Conservation (phyloP, 2,797 vertebrate genomes). For the Acridotheres tristis region DNA sequence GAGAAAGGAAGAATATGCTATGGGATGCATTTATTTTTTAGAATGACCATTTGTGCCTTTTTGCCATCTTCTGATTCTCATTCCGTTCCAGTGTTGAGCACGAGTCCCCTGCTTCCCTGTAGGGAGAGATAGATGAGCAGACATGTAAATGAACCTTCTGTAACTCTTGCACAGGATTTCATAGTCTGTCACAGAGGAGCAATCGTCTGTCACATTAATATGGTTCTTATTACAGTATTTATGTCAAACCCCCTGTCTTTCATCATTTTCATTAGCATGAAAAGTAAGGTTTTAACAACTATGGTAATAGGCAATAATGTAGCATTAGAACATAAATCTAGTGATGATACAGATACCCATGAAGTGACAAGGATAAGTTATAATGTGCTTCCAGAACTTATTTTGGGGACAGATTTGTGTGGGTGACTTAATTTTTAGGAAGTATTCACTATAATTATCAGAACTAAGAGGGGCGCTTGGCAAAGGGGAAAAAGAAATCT, state of each 20-base stretch:
- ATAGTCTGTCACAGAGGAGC: slow-evolving; percentile 64
- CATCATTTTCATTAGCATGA: slow-evolving; percentile 65
- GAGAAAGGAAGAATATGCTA: neutral
- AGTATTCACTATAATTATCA: neutral
- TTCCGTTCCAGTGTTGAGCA: neutral
- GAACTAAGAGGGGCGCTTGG: neutral
- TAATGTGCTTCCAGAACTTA: slow-evolving; percentile 28
- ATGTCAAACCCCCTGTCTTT: slow-evolving; percentile 56
- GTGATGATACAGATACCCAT: slow-evolving; percentile 5
- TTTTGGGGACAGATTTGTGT: slow-evolving; percentile 43
- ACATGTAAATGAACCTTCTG: slow-evolving; percentile 56
- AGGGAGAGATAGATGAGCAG: slow-evolving; percentile 10
- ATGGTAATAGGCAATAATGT: slow-evolving; percentile 55
- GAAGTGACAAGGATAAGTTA: slow-evolving; percentile 2
- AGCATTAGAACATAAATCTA: slow-evolving; percentile 57
- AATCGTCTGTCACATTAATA: slow-evolving; percentile 65
- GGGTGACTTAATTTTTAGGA: slow-evolving; percentile 29
- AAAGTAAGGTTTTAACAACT: slow-evolving; percentile 68
- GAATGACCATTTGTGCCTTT: neutral
- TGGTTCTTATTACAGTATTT: slow-evolving; percentile 63
- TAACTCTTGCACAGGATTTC: slow-evolving; percentile 50
- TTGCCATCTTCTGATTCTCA: neutral
- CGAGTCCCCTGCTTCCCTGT: neutral
- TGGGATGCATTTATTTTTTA: neutral
- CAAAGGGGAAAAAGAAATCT: neutral